Evolutionary conservation across 2,797 vertebrate genomes (phyloP).

Genomic region (Toxotes lorentzi): DNA sequence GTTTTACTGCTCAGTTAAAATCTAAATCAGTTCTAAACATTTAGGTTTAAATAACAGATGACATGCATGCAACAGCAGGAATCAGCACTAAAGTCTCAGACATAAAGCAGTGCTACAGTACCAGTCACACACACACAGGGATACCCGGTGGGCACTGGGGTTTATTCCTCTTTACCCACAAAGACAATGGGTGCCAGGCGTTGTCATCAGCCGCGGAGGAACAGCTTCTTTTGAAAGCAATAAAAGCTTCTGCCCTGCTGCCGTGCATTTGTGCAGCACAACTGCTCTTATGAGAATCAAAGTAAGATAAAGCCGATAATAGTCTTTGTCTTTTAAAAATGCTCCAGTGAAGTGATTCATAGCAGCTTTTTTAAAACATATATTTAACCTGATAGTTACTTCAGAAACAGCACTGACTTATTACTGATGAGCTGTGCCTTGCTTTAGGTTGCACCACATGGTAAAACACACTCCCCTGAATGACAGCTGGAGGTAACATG

Average conservation of each 20-base stretch:
- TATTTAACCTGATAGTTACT: background rate
- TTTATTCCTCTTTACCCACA: slow-evolving; percentile 27
- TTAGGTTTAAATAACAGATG: slow-evolving; percentile 38
- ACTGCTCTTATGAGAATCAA: background rate
- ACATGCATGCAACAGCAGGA: slow-evolving; percentile 44
- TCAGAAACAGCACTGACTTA: slow-evolving; percentile 3
- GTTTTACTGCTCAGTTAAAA: slow-evolving; percentile 23
- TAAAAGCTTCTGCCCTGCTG: slow-evolving; percentile 18
- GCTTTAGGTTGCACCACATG: slow-evolving; percentile 30
- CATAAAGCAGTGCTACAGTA: slow-evolving; percentile 21
- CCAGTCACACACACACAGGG: slow-evolving; percentile 4
- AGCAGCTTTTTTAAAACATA: background rate
- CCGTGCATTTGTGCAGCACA: slow-evolving; percentile 13
- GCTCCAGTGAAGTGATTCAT: slow-evolving; percentile 8
- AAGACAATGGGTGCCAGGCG: slow-evolving; percentile 34
- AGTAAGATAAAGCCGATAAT: background rate
- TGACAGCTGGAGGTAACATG: slow-evolving; percentile 78
- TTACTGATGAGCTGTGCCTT: slow-evolving; percentile 59
- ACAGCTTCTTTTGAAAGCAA: slow-evolving; percentile 27
- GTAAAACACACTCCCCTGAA: slow-evolving; percentile 41
- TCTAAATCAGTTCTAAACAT: slow-evolving; percentile 25
- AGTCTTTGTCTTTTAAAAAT: slow-evolving; percentile 3
- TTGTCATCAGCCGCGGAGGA: background rate
- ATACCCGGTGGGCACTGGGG: slow-evolving; percentile 3
- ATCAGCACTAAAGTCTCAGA: slow-evolving; percentile 29